Conservation (phyloP, 2,113 vertebrate species). For the Ascaphus truei region DNA sequence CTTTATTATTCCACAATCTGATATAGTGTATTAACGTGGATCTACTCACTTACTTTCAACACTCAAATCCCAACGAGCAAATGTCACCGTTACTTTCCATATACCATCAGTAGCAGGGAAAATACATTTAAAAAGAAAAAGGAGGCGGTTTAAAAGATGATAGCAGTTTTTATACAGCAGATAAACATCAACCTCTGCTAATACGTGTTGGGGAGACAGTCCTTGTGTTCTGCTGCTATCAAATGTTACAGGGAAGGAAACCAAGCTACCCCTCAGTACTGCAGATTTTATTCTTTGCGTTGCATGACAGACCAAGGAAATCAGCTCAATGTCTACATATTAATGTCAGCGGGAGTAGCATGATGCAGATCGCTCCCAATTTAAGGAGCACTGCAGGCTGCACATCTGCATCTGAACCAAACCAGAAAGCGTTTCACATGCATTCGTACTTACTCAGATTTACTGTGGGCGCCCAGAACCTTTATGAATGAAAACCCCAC, state of each 20-base stretch:
- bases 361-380: constrained; percentile 33
- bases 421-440: not conserved
- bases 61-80: too few relatives aligned
- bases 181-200: too few relatives aligned
- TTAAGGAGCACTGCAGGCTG: constrained; percentile 20
- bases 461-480: constrained; percentile 66
- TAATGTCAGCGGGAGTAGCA: constrained; percentile 24
- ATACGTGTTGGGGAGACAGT: too few relatives aligned
- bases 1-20: too few relatives aligned
- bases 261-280: not conserved
- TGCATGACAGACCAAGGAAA: not conserved
- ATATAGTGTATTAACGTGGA: too few relatives aligned
- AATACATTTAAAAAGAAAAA: too few relatives aligned
- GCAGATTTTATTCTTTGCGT: not conserved
- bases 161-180: too few relatives aligned
- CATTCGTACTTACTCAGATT: constrained; percentile 80
- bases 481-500: constrained; percentile 84
- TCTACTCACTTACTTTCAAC: too few relatives aligned
- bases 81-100: too few relatives aligned
- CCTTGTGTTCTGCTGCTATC: not conserved
- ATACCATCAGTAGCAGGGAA: too few relatives aligned
- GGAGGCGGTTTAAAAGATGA: too few relatives aligned
- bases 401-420: constrained; percentile 16
- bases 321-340: constrained; percentile 11
- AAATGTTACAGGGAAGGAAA: not conserved